Percentiles rank a stretch among this genome's conserved stretches.
These are phyloP conservation scores for Geotrypetes seraphini DNA, from an alignment of 2,797 vertebrate genomes.

Conservation along the genomic window DNA sequence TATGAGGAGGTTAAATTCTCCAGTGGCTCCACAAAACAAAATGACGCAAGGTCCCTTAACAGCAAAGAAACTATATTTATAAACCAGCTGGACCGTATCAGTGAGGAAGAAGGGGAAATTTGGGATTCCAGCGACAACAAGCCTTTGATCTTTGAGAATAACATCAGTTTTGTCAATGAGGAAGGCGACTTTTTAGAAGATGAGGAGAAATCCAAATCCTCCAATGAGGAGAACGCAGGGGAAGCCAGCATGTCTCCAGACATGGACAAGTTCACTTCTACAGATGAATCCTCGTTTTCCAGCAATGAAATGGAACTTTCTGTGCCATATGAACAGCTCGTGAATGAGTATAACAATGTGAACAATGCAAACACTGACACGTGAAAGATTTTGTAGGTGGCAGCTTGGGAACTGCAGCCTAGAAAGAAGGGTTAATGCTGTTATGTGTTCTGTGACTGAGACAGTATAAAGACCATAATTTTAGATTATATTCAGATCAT, in stretches of 20 bases:
- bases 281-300: conserved; percentile 77
- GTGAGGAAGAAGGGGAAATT: conserved; percentile 59
- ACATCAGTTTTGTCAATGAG: conserved; percentile 75
- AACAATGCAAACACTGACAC: conserved; percentile 62
- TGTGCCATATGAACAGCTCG: conserved; percentile 81
- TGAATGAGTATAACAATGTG: conserved; percentile 80
- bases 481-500: not conserved
- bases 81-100: conserved; percentile 89
- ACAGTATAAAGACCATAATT: too few species aligned
- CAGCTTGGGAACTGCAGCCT: too few species aligned
- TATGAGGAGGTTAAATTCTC: conserved; percentile 48
- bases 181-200: conserved; percentile 63
- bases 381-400: conserved; percentile 27
- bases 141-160: conserved; percentile 70
- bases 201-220: conserved; percentile 71
- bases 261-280: conserved; percentile 47
- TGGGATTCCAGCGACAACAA: conserved; percentile 83
- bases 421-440: too few species aligned
- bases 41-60: conserved; percentile 57
- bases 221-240: conserved; percentile 54
- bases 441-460: too few species aligned
- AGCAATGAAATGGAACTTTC: conserved; percentile 66
- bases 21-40: conserved; percentile 59
- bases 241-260: conserved; percentile 41
- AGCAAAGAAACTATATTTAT: conserved; percentile 58